Evolutionary conservation across 2,113 vertebrate species (phyloP).

Genomic region (Micromys minutus): DNA sequence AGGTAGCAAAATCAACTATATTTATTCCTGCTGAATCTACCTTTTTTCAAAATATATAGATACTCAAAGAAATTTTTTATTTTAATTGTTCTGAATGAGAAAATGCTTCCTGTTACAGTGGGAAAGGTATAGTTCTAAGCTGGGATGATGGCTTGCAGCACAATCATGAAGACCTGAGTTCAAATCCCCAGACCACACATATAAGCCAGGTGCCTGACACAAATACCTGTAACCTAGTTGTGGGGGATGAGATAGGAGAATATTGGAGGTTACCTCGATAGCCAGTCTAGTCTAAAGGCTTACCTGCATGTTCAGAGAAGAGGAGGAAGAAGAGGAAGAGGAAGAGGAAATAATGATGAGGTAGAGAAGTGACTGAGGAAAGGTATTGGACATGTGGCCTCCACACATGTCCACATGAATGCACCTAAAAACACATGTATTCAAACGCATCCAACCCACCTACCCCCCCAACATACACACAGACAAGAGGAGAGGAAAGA

Average conservation of each 20-base stretch:
- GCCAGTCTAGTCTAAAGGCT: background rate
- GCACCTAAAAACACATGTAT: background rate
- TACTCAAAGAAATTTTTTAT: background rate
- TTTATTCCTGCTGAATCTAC: background rate
- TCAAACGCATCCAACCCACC: background rate
- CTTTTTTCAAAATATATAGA: background rate
- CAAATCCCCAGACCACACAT: background rate
- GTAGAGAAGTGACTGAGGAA: background rate
- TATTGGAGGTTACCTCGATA: background rate
- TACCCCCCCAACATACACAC: background rate
- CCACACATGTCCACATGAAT: background rate
- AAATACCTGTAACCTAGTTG: background rate
- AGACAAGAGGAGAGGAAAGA: background rate
- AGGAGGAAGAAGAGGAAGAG: background rate
- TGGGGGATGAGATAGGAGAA: too few species aligned
- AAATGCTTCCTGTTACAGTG: background rate
- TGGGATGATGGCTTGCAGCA: background rate
- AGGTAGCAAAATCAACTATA: background rate
- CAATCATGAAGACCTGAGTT: background rate
- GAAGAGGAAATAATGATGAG: background rate
- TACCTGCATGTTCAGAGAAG: background rate
- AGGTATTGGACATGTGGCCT: too few species aligned
- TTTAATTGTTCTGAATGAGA: background rate
- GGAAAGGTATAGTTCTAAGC: conserved; percentile 2
- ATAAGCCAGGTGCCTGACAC: background rate